Evolutionary conservation across 1,140 invertebrate genomes (phyloP), one percentile per base, ranked within the genome.

Genomic region (Penaeus chinensis): DNA sequence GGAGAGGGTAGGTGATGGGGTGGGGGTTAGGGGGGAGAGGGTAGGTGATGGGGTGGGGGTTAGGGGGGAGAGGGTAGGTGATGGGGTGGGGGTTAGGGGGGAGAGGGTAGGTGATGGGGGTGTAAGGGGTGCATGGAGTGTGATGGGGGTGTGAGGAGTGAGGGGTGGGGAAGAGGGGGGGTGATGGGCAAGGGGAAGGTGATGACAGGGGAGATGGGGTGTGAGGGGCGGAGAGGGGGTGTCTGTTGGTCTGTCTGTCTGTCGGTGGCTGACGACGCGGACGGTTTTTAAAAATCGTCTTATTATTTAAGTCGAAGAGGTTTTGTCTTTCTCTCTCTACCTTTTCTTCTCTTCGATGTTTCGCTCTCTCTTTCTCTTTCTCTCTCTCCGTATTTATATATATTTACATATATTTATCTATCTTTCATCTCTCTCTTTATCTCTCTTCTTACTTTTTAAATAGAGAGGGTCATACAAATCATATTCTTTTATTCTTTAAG

Each of bases 191-290:
- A 20, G 24, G 61, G 60, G 22, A n/a, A n/a, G n/a, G n/a, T n/a
- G n/a, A n/a, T n/a, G 32, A 32, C 0, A 32, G 61, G 37, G 37
- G 37, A 42, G 4, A 8, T 0, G 37, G 37, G 37, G 37, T 7
- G 37, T 8, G 7, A 8, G 37, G 37, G 37, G 37, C 4, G 37
- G 37, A 3, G 37, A 42, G 7, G 4, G 4, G 37, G 0, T 77
- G 74, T 77, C 7, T 77, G 74, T 47, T n/a, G 5, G 74, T 77
- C 7, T 77, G 74, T 77, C 7, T 77, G 74, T 77, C n/a, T 77
- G 74, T 77, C 7, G n/a, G 74, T 77, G 74, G 32, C 2, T 42
- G 4, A 8, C 37, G 37, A 8, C 32, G 71, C 32, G 71, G 19
- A 27, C 22, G n/a, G n/a, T 7, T 77, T n/a, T 77, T 24, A 27